Evolutionary conservation across 2,113 vertebrate genomes (phyloP).

Genomic region (Alaudala cheleensis): DNA sequence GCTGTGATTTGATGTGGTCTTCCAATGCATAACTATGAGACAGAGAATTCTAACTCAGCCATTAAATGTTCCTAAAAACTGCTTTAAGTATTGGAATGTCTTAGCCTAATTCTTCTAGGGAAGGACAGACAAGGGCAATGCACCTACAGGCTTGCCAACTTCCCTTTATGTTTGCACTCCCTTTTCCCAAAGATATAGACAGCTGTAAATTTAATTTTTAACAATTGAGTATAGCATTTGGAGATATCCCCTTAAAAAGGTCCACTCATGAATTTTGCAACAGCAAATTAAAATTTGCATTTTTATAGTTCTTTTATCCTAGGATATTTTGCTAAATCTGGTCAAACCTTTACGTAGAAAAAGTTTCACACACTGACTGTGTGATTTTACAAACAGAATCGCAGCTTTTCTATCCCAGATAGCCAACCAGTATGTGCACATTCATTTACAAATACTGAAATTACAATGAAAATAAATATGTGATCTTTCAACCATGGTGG

Average conservation of each 20-base stretch:
- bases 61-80: constrained; percentile 20
- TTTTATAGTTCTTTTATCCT: constrained; percentile 53
- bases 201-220: neutral
- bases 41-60: neutral
- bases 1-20: neutral
- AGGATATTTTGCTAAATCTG: constrained; percentile 45
- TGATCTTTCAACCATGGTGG: neutral
- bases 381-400: neutral
- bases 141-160: neutral
- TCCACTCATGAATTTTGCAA: constrained; percentile 38
- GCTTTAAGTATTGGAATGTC: neutral
- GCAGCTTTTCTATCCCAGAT: neutral
- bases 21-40: neutral
- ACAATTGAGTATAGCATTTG: neutral
- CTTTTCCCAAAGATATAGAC: neutral
- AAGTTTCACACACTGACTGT: neutral
- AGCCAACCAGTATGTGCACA: neutral
- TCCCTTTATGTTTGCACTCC: neutral
- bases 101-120: constrained; percentile 4
- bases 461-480: neutral
- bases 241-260: neutral
- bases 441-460: neutral
- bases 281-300: constrained; percentile 47
- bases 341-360: neutral
- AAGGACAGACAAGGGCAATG: constrained; percentile 25